Evolutionary conservation across 2,797 vertebrate genomes (phyloP).

Genomic region (Gambelia wislizenii): DNA sequence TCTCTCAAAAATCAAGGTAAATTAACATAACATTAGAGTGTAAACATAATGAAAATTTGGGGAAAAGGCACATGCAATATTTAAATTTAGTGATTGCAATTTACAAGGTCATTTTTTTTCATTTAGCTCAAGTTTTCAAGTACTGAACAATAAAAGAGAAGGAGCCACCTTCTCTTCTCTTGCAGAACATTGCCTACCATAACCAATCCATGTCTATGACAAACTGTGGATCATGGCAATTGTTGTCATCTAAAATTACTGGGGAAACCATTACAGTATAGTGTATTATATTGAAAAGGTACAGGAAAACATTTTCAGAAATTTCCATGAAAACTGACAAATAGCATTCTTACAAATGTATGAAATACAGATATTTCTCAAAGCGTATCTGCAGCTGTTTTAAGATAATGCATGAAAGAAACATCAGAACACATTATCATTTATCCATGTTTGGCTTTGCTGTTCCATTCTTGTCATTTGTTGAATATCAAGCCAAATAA

Average conservation of each 20-base stretch:
- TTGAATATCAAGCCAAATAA: not conserved
- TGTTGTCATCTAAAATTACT: not conserved
- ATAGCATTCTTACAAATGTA: not conserved
- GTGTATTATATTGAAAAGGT: not conserved
- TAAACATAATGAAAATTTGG: not conserved
- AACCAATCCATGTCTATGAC: not conserved
- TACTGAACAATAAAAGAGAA: not conserved
- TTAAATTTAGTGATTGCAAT: not conserved
- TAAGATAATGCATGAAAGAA: not conserved
- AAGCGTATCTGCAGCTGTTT: not conserved
- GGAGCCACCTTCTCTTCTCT: not conserved
- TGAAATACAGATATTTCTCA: not conserved
- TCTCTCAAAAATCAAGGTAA: constrained; percentile 92
- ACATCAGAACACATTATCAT: not conserved
- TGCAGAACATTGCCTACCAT: not conserved
- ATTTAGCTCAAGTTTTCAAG: not conserved
- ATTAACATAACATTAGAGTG: not conserved
- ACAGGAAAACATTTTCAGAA: not conserved
- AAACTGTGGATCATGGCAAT: not conserved
- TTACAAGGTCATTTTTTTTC: not conserved
- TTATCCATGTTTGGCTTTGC: not conserved
- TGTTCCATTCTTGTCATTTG: not conserved
- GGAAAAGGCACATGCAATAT: not conserved
- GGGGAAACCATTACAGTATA: not conserved
- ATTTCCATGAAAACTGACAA: not conserved